Percentiles rank a stretch among this genome's conserved stretches.
Evolutionary conservation across 2,888 invertebrate genomes (phyloP).

Genomic region (Aricia artaxerxes): DNA sequence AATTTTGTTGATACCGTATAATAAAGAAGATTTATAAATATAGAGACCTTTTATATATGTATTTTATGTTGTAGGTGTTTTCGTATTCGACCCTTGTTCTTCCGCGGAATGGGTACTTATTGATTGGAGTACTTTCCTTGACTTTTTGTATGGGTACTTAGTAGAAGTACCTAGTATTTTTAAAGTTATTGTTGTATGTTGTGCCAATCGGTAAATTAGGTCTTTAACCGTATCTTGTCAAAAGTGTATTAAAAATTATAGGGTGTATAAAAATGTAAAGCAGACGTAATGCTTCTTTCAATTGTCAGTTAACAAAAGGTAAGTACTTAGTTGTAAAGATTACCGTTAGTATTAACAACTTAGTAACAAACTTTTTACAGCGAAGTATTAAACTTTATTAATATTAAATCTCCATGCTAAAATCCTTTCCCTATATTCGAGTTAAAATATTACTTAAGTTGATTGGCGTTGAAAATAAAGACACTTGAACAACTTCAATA

Average conservation of each 20-base stretch:
- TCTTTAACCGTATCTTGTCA: background rate
- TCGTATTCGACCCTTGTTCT: slow-evolving; percentile 18
- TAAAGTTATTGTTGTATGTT: background rate
- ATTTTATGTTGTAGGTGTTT: slow-evolving; percentile 34
- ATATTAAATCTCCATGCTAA: slow-evolving; percentile 20
- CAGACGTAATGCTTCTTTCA: background rate
- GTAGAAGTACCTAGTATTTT: background rate
- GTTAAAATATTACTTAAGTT: slow-evolving; percentile 29
- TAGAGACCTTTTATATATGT: slow-evolving; percentile 35
- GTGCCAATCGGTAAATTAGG: background rate
- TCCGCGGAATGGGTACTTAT: background rate
- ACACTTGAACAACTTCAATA: slow-evolving; percentile 32
- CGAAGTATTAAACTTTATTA: slow-evolving; percentile 3
- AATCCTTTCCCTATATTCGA: slow-evolving; percentile 6
- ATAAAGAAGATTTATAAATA: slow-evolving; percentile 44
- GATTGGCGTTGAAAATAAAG: slow-evolving; percentile 34
- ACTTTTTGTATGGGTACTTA: slow-evolving; percentile 6
- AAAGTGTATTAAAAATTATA: background rate
- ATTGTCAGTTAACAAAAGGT: background rate
- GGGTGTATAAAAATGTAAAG: background rate
- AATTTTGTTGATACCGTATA: slow-evolving; percentile 45
- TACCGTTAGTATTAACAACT: background rate
- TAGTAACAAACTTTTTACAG: slow-evolving; percentile 10
- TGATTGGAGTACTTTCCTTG: background rate
- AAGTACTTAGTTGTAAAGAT: slow-evolving; percentile 11